Evolutionary conservation across 2,113 vertebrate species (phyloP).

Genomic region (Myiopsitta monachus): DNA sequence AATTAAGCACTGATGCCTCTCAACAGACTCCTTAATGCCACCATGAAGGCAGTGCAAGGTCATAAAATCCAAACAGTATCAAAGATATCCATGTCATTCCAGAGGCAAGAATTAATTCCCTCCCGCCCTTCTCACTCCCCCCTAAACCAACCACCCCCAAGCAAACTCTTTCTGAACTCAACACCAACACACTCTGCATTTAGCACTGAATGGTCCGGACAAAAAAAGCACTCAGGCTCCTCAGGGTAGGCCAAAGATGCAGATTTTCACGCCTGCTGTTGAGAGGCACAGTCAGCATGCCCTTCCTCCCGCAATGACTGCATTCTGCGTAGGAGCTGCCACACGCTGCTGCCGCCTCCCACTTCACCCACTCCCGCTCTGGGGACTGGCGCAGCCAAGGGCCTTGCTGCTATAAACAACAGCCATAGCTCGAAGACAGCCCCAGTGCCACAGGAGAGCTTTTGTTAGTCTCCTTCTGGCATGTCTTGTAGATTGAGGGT

Average conservation of each 20-base stretch:
- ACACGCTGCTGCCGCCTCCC: fast-evolving
- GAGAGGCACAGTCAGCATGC: neutral
- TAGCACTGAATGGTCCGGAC: fast-evolving
- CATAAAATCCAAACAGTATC: neutral
- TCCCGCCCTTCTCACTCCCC: neutral
- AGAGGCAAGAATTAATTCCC: neutral
- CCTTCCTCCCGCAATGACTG: neutral
- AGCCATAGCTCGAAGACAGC: fast-evolving
- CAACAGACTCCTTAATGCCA: neutral
- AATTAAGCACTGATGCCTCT: neutral
- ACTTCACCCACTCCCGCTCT: neutral
- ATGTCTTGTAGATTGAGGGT: neutral
- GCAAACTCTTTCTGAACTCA: neutral
- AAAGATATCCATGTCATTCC: neutral
- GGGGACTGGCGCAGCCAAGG: neutral
- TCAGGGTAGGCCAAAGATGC: neutral
- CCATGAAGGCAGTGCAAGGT: neutral
- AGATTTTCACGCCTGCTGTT: neutral
- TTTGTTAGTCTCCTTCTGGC: neutral
- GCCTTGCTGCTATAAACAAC: neutral
- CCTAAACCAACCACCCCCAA: fast-evolving
- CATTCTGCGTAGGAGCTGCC: neutral
- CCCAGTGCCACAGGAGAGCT: neutral
- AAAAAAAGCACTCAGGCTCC: neutral
- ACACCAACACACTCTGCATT: neutral